Base-by-base conservation (phyloP, 2,797 vertebrate species). In the Synanceia verrucosa region DNA sequence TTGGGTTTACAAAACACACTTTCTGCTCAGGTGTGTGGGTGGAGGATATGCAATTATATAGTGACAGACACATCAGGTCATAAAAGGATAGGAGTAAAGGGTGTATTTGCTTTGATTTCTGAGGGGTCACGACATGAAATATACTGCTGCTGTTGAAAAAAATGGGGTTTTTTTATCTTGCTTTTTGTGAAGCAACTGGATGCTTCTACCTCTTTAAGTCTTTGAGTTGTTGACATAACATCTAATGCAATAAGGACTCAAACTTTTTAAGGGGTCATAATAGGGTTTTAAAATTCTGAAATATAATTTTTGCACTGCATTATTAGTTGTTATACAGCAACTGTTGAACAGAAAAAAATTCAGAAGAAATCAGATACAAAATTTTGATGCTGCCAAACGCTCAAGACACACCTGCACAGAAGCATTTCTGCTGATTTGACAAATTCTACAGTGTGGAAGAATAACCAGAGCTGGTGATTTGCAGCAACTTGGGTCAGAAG, bases 1-100 rank as follows among this genome's bases (percentile, higher is more conserved):
- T 34, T 23, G 21, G 14, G 60, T 70, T 76, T 26, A 73, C 46
- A 39, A 52, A 76, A 37, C 50, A 65, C n/a, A 18, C 16, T 39
- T 57, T 33, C 29, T 55, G 14, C 18, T 72, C 18, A 71, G 36
- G 37, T 56, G 63, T 65, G 50, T 47, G 21, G 29, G 48, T 44
- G 39, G n/a, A 36, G 14, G 34, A 23, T 33, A 7, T 65, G 11
- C 65, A 47, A 70, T 64, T 29, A 57, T 44, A 61, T 1, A 19
- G n/a, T 1, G 18, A 10, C 34, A 41, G 46, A 67, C 34, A 47
- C 34, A 48, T 37, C n/a, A 6, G 46, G 23, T 34, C 36, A n/a
- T 39, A 34, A 37, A 28, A 50, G 41, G n/a, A 46, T 29, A n/a
- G 3, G 34, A 14, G 19, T 31, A 12, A 16, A 16, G 1, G 26